Percentiles rank a stretch among this genome's conserved stretches.
phyloP scores from a whole-genome alignment of 2,113 vertebrate genomes.

The Cynopterus brachyotis region DNA sequence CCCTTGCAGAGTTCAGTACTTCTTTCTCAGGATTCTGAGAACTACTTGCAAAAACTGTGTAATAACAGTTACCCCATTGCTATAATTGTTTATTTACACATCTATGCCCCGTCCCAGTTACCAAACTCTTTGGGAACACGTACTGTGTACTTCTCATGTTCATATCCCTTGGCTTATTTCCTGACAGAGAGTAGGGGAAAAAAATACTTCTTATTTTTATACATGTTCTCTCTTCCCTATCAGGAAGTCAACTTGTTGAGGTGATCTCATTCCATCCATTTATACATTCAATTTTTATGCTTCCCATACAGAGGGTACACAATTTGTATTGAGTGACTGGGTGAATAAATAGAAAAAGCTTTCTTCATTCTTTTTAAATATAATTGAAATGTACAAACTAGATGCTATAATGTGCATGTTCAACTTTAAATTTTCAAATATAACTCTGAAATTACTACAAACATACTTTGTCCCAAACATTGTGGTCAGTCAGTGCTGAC shows the following conservation, averaged over 20 bases:
- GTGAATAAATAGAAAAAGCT: neutral
- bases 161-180: neutral
- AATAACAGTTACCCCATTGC: neutral
- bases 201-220: neutral
- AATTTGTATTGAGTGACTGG: neutral
- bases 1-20: neutral
- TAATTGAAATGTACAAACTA: neutral
- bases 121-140: neutral
- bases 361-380: neutral
- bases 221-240: neutral
- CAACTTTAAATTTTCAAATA: slow-evolving; percentile 18
- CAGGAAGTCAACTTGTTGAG: neutral
- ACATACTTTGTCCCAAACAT: neutral
- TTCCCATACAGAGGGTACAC: neutral
- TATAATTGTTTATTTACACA: neutral
- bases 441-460: neutral
- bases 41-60: neutral
- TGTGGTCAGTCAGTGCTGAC: neutral
- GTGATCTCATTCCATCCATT: neutral
- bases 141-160: neutral
- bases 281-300: neutral
- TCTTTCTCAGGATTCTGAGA: neutral
- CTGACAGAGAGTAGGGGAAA: neutral
- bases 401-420: neutral
- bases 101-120: neutral